Base-by-base conservation (phyloP, 1,140 invertebrate genomes). In the Chrysopa pallens region DNA sequence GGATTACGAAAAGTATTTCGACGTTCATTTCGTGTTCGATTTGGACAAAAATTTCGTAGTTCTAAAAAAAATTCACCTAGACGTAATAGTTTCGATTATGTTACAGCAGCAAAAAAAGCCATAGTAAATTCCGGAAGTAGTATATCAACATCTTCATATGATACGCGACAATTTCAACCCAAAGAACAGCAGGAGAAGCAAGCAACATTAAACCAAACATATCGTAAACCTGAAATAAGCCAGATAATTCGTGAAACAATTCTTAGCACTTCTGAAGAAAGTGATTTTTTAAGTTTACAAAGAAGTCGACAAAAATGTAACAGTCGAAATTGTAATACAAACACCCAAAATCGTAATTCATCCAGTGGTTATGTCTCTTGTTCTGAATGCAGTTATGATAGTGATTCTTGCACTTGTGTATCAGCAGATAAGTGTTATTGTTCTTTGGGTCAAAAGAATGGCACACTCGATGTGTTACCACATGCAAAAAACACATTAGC, bases 371-470 rank as follows among this genome's bases (percentile, higher is more conserved):
- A 86, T 52, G 80, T 87, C 6, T 85, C 81, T 9, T 89, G 82
- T 56, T 86, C 81, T 15, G 85, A 89, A 60, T 89, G 84, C 55
- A 79, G 75, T 44, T 80, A 78, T 52, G 82, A 86, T 52, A 84
- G 78, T 8, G 84, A 85, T 48, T 76, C 77, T 8, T 87, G 84
- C 53, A 76, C 79, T 1, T 78, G 75, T 50, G 63, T 67, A 17
- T 77, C 75, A 1, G 78, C 79, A 4, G 78, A 82, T 53, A 80
- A 80, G 54, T 84, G 79, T 50, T 84, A 84, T 49, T 84, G 80
- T 50, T 80, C 78, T 11, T 51, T 78, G 31, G 62, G 66, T 14
- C 51, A 52, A 53, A 61, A 46, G 28, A 55, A 38, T 46, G 39
- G 28, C 8, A n/a, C 11, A 11, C 8, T 27, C 9, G 6, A 11